Percentiles rank a stretch among this genome's conserved stretches.
Conservation (phyloP, 2,888 invertebrate genomes). For the Himalopsyche kuldschensis region DNA sequence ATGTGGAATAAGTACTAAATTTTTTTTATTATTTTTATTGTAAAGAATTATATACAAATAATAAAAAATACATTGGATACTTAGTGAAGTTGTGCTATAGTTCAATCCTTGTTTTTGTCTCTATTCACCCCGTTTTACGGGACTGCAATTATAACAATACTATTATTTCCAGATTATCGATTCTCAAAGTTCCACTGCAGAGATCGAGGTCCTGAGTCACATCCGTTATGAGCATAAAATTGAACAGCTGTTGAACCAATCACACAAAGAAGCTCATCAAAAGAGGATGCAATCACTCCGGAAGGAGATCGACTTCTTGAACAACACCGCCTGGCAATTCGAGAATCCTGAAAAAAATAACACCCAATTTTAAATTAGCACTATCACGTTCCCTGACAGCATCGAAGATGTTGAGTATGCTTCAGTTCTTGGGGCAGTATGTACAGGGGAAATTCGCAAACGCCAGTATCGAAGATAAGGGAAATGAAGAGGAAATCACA, state of each 20-base stretch:
- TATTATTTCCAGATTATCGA: slow-evolving; percentile 11
- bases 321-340: slow-evolving; percentile 80
- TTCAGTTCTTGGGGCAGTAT: slow-evolving; percentile 50
- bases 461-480: slow-evolving; percentile 48
- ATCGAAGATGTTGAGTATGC: slow-evolving; percentile 53
- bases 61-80: too few relatives aligned
- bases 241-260: slow-evolving; percentile 59
- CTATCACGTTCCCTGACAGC: slow-evolving; percentile 17
- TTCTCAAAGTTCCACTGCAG: neutral
- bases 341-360: slow-evolving; percentile 70
- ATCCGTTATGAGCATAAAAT: slow-evolving; percentile 59
- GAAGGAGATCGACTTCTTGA: slow-evolving; percentile 76
- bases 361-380: neutral
- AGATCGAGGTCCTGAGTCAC: slow-evolving; percentile 48
- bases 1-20: too few relatives aligned
- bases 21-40: too few relatives aligned
- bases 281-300: slow-evolving; percentile 71
- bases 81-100: too few relatives aligned
- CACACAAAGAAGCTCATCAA: slow-evolving; percentile 68
- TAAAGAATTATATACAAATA: too few relatives aligned
- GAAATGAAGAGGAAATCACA: neutral
- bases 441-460: slow-evolving; percentile 43
- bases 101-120: too few relatives aligned
- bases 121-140: too few relatives aligned
- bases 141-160: neutral